These are phyloP conservation scores for Myotis lucifugus DNA, from an alignment of 2,113 vertebrate species.

Conservation along the genomic window DNA sequence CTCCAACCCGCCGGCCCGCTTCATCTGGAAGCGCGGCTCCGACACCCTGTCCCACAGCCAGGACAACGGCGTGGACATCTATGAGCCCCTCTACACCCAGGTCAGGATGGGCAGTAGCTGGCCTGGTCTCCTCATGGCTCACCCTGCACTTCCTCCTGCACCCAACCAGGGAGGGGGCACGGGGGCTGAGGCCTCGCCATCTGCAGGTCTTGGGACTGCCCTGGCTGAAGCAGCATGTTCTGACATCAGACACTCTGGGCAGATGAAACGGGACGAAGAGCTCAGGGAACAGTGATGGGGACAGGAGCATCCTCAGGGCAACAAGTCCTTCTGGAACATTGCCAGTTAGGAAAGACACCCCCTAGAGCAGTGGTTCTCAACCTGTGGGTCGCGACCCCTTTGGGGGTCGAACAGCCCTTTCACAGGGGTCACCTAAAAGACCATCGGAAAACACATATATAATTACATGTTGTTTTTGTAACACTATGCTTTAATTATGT, in stretches of 20 bases:
- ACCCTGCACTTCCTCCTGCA: not conserved
- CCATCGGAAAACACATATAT: no score
- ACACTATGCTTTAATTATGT: no score
- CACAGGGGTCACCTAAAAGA: no score
- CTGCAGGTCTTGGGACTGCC: not conserved
- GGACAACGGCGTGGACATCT: slow-evolving; percentile 98
- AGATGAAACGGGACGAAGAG: not conserved
- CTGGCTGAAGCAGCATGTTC: not conserved
- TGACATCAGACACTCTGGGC: not conserved
- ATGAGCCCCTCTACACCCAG: slow-evolving; percentile 98
- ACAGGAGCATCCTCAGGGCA: no score
- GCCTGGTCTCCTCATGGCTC: not conserved
- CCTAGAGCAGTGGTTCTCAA: no score
- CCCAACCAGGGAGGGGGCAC: not conserved
- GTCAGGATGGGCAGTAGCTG: slow-evolving; percentile 72
- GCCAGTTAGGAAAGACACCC: not conserved
- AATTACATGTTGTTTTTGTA: no score
- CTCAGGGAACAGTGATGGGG: not conserved
- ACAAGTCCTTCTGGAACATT: not conserved
- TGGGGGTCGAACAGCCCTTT: no score
- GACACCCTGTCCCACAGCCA: slow-evolving; percentile 94
- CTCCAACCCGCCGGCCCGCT: slow-evolving; percentile 97
- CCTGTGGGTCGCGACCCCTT: no score
- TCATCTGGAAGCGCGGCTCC: slow-evolving; percentile 96
- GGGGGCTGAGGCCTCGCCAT: not conserved